Percentiles rank a stretch among this genome's conserved stretches.
Conservation (phyloP, 1,140 invertebrate genomes). For the Lordiphosa stackelbergi region DNA sequence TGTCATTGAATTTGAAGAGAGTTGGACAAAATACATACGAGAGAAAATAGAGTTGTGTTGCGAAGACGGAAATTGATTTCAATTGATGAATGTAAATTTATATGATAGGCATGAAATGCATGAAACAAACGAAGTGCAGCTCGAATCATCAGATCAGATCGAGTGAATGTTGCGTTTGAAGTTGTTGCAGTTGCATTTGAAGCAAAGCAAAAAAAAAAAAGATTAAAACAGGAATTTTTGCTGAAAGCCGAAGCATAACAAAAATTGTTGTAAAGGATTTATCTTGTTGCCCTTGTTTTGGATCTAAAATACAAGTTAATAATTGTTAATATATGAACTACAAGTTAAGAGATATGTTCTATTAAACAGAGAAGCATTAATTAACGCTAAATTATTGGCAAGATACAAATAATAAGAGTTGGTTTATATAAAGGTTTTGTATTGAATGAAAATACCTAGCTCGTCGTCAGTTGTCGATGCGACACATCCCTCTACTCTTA, state of each 20-base stretch:
- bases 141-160: slow-evolving; percentile 44
- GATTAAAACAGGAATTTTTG: slow-evolving; percentile 14
- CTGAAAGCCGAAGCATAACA: slow-evolving; percentile 30
- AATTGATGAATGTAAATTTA: slow-evolving; percentile 61
- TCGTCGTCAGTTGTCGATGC: too few relatives aligned
- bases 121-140: slow-evolving; percentile 42
- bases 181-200: slow-evolving; percentile 39
- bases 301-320: slow-evolving; percentile 17
- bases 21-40: slow-evolving; percentile 50
- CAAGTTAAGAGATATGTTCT: too few relatives aligned
- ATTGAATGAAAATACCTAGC: too few relatives aligned
- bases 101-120: slow-evolving; percentile 54
- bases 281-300: slow-evolving; percentile 43
- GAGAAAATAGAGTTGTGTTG: slow-evolving; percentile 25
- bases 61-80: slow-evolving; percentile 17
- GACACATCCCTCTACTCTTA: too few relatives aligned
- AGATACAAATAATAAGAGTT: too few relatives aligned
- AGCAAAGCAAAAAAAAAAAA: slow-evolving; percentile 38
- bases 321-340: too few relatives aligned
- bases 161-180: slow-evolving; percentile 43
- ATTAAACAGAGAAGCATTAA: too few relatives aligned
- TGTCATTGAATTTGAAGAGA: slow-evolving; percentile 56
- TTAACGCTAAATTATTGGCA: too few relatives aligned
- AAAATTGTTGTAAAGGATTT: slow-evolving; percentile 55
- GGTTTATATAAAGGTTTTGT: too few relatives aligned